Conservation (phyloP, 2,888 invertebrate genomes). For the Caenorhabditis afra region DNA sequence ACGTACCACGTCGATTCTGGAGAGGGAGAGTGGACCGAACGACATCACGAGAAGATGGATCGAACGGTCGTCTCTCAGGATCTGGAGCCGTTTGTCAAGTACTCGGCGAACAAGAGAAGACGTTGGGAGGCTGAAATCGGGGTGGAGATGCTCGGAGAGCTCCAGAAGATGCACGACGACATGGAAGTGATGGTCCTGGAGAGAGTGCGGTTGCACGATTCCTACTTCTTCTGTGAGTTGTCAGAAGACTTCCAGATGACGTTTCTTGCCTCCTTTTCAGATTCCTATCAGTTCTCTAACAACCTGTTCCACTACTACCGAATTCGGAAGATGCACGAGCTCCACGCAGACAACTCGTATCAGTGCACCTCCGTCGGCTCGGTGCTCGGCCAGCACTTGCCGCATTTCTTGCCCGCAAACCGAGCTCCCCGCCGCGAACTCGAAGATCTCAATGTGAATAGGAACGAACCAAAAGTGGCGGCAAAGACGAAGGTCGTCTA, state of each 20-base stretch:
- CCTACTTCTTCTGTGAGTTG: not conserved
- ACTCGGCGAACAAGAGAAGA: constrained; percentile 5
- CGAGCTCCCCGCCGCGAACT: constrained; percentile 20
- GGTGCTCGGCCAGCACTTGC: constrained; percentile 2
- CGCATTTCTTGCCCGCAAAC: constrained; percentile 9
- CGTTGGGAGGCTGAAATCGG: not conserved
- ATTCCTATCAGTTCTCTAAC: too few relatives aligned
- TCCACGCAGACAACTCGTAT: not conserved
- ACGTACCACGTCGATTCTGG: constrained; percentile 23
- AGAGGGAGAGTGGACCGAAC: too few relatives aligned
- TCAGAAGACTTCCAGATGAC: not conserved
- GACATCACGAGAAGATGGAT: too few relatives aligned
- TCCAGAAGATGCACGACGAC: not conserved
- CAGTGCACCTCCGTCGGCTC: constrained; percentile 14
- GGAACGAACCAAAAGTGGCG: not conserved
- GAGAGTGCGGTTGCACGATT: not conserved
- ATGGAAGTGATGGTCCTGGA: constrained; percentile 1
- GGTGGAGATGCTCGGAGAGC: not conserved
- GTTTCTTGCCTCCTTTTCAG: not conserved
- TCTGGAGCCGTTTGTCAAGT: not conserved
- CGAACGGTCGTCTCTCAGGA: not conserved
- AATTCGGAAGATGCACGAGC: constrained; percentile 1
- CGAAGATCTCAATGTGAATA: constrained; percentile 10
- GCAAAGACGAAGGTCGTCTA: constrained; percentile 26
- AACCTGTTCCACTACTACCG: not conserved